Conservation (phyloP, 2,888 invertebrate species). For the Julus scandinavius region DNA sequence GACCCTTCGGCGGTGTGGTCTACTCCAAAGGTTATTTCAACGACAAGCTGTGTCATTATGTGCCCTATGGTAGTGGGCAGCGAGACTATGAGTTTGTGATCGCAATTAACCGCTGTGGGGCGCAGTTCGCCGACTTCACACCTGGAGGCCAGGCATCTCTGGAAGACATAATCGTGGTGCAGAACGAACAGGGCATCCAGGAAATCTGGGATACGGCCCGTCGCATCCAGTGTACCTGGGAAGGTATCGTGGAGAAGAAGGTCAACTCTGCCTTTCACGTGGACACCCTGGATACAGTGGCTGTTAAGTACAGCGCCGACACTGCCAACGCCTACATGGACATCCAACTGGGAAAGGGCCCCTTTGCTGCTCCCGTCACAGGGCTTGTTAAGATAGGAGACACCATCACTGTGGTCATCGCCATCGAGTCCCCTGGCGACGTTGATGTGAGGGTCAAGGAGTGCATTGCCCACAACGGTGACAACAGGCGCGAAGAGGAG, state of each 20-base stretch:
- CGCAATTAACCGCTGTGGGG: constrained; percentile 79
- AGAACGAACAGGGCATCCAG: constrained; percentile 81
- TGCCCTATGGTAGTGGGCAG: constrained; percentile 76
- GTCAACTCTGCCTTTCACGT: constrained; percentile 79
- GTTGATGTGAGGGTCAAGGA: constrained; percentile 82
- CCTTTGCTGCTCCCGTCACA: constrained; percentile 79
- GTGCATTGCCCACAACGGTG: constrained; percentile 79
- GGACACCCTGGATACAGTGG: constrained; percentile 82
- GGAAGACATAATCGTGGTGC: constrained; percentile 80
- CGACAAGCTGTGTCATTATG: constrained; percentile 78
- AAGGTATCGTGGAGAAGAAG: constrained; percentile 81
- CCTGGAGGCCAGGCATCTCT: constrained; percentile 80
- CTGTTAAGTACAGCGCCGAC: constrained; percentile 86
- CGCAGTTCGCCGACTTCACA: constrained; percentile 71
- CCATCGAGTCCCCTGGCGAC: constrained; percentile 81
- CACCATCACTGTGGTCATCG: constrained; percentile 81
- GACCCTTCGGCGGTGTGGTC: constrained; percentile 79
- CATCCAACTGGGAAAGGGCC: constrained; percentile 78
- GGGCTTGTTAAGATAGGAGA: constrained; percentile 85
- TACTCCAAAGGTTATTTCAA: constrained; percentile 77
- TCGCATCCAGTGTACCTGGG: constrained; percentile 82
- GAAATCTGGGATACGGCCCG: constrained; percentile 83
- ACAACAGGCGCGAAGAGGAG: constrained; percentile 60
- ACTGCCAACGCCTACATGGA: constrained; percentile 82
- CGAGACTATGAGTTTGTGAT: constrained; percentile 79